These are phyloP conservation scores for Thinocorus orbignyianus DNA, from an alignment of 2,113 vertebrate species.

Conservation along the genomic window DNA sequence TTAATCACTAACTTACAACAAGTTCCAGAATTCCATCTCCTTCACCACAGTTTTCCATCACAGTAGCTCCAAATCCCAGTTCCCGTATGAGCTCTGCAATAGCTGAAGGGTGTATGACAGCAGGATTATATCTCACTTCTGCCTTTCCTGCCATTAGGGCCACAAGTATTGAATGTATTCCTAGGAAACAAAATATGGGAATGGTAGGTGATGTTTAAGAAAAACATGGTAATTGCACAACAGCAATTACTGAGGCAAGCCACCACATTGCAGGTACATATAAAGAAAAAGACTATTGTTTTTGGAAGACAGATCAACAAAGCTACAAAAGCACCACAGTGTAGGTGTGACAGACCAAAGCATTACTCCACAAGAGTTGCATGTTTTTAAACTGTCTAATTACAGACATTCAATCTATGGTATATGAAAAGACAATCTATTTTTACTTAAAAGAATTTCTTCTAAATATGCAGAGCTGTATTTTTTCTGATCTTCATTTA, in stretches of 20 bases:
- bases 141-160: slow-evolving; percentile 98
- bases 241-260: fast-evolving
- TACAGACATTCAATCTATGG: neutral
- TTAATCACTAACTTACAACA: slow-evolving; percentile 81
- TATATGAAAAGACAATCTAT: neutral
- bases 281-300: fast-evolving
- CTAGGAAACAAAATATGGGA: slow-evolving; percentile 45
- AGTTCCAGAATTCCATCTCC: slow-evolving; percentile 90
- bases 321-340: neutral
- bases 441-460: neutral
- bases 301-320: neutral
- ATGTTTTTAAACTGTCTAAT: neutral
- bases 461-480: neutral
- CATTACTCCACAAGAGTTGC: neutral
- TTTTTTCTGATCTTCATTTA: neutral
- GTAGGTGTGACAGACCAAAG: neutral
- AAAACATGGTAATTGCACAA: neutral
- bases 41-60: slow-evolving; percentile 89
- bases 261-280: fast-evolving
- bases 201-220: neutral
- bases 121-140: slow-evolving; percentile 91
- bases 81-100: slow-evolving; percentile 90
- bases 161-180: slow-evolving; percentile 91
- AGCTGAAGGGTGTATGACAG: slow-evolving; percentile 80
- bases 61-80: slow-evolving; percentile 89